Evolutionary conservation across 2,888 invertebrate genomes (phyloP).

Genomic region (Metopia argyrocephala): DNA sequence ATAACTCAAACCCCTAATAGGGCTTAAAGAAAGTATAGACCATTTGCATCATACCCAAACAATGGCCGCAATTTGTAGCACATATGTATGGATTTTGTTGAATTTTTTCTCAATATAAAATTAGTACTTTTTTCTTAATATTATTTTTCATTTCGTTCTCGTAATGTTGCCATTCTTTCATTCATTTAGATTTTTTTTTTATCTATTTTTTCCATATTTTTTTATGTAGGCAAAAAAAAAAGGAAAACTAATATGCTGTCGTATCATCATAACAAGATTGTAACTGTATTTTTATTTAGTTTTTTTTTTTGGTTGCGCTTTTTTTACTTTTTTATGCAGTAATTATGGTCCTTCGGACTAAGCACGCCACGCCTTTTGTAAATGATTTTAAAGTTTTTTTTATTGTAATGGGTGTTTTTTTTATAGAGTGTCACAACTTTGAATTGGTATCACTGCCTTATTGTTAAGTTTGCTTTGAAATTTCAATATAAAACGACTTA

Average conservation of each 20-base stretch:
- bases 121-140: conserved; percentile 53
- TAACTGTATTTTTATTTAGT: conserved; percentile 34
- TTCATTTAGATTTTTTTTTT: conserved; percentile 32
- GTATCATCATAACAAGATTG: conserved; percentile 63
- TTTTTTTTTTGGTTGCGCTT: conserved; percentile 6
- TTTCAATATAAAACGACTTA: too few relatives aligned
- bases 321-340: conserved; percentile 20
- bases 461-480: too few relatives aligned
- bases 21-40: neutral
- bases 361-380: conserved; percentile 53
- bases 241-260: conserved; percentile 55
- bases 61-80: conserved; percentile 58
- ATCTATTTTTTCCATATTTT: conserved; percentile 18
- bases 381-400: conserved; percentile 46
- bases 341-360: conserved; percentile 37
- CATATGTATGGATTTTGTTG: conserved; percentile 59
- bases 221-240: conserved; percentile 43
- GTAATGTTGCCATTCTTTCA: conserved; percentile 54
- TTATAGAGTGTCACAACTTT: too few relatives aligned
- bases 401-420: too few relatives aligned
- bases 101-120: conserved; percentile 64
- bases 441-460: too few relatives aligned
- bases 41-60: conserved; percentile 21
- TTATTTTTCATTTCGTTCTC: conserved; percentile 7
- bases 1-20: conserved; percentile 45